Base-by-base conservation (phyloP, 2,888 invertebrate genomes). In the Steinernema scapterisci region DNA sequence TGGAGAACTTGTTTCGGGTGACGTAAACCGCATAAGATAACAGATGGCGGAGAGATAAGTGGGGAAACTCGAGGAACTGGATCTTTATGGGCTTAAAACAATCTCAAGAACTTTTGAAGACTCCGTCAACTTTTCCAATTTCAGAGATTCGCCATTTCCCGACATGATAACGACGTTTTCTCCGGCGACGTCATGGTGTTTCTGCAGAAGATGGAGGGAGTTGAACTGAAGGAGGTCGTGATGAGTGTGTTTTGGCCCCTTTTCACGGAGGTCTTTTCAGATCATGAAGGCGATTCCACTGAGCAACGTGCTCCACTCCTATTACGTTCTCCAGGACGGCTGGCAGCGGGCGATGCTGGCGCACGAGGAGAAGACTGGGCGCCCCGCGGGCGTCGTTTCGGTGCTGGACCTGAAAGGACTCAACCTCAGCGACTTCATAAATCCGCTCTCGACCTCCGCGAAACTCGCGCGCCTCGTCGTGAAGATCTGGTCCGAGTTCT, bases 401-500 rank as follows among this genome's bases (percentile, higher is more conserved):
- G 80, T 85, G 45, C 77, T 85, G 38, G 85, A 85, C 74, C 75
- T 85, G 76, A 43, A 76, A 52, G 85, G 79, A 1, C 75, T 85
- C 45, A 82, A 81, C 74, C 75, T 85, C 11, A 74, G 81, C 25
- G 85, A 85, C 56, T 85, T 85, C 70, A 72, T 84, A 71, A 85
- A 85, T 75, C 85, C 85, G 3, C 76, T 85, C 27, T 81, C 82
- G 7, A 79, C 80, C 21, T 81, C 81, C 2, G 80, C 79, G 19
- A 84, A 84, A 74, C 74, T 86, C 21, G 85, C 85, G 7, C 74
- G 83, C 19, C 77, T 84, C 38, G 83, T 85, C 27, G 85, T 86
- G 27, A 78, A 81, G 71, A 77, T 85, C 70, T 86, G 85, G 85
- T 79, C 82, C 0, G 83, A 84, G 27, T 85, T 84, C 76, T 85